These are phyloP conservation scores for Galeopsomyia nigrocyanea DNA, from an alignment of 2,888 invertebrate genomes.

Conservation along the genomic window DNA sequence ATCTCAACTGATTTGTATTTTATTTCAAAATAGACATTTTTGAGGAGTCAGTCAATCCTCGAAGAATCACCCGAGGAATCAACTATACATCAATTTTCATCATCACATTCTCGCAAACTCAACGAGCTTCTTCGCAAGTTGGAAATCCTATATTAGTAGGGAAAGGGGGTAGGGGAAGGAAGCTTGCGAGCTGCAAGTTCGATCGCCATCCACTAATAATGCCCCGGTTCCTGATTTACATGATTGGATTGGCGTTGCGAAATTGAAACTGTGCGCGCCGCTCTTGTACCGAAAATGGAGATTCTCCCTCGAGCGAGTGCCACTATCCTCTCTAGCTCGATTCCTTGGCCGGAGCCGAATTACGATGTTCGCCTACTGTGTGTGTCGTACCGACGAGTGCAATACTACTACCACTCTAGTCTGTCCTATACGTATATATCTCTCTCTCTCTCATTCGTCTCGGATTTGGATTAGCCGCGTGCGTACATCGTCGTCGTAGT, in stretches of 20 bases:
- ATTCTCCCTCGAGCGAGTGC: neutral
- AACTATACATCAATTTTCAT: no score
- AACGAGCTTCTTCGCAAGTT: no score
- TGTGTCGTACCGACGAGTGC: neutral
- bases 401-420: neutral
- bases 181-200: constrained; percentile 51
- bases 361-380: no score
- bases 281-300: neutral
- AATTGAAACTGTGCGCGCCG: constrained; percentile 63
- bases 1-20: no score
- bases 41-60: no score
- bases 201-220: constrained; percentile 65
- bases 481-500: no score
- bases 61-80: no score
- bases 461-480: constrained; percentile 36
- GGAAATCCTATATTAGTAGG: neutral
- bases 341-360: no score
- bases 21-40: no score
- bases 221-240: constrained; percentile 66
- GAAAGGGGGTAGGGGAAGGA: neutral
- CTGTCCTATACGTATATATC: neutral
- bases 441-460: neutral
- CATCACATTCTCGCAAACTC: no score
- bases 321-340: no score
- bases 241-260: constrained; percentile 68